Conservation (phyloP, 2,113 vertebrate species). For the Furnarius figulus region DNA sequence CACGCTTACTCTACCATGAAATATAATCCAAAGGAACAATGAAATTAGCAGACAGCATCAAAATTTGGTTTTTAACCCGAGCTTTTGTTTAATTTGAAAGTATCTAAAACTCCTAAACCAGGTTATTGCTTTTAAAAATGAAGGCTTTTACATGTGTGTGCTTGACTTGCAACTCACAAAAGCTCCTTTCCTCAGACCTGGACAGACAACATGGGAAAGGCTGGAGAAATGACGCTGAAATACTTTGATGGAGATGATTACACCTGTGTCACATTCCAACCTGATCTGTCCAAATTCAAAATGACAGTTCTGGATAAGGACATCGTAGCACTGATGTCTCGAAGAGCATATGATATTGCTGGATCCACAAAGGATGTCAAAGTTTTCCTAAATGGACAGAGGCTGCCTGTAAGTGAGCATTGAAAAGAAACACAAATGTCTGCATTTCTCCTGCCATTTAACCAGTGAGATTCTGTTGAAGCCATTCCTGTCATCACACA, state of each 20-base stretch:
- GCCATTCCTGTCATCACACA: neutral
- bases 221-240: constrained; percentile 83
- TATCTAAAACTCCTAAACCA: neutral
- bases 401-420: constrained; percentile 83
- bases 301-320: constrained; percentile 92
- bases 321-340: constrained; percentile 93
- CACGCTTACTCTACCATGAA: neutral
- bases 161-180: neutral
- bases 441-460: neutral
- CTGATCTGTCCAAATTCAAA: constrained; percentile 95
- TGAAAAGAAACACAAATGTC: neutral
- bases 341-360: constrained; percentile 93
- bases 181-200: constrained; percentile 81
- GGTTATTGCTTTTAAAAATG: neutral
- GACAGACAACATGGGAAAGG: constrained; percentile 91
- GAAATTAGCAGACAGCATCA: neutral
- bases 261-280: constrained; percentile 94
- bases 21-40: neutral
- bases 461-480: neutral
- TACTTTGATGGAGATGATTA: constrained; percentile 89
- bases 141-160: neutral
- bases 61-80: neutral
- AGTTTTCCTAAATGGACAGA: constrained; percentile 92
- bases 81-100: neutral
- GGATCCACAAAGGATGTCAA: constrained; percentile 88